Conservation (phyloP, 2,113 vertebrate species). For the Entelurus aequoreus region DNA sequence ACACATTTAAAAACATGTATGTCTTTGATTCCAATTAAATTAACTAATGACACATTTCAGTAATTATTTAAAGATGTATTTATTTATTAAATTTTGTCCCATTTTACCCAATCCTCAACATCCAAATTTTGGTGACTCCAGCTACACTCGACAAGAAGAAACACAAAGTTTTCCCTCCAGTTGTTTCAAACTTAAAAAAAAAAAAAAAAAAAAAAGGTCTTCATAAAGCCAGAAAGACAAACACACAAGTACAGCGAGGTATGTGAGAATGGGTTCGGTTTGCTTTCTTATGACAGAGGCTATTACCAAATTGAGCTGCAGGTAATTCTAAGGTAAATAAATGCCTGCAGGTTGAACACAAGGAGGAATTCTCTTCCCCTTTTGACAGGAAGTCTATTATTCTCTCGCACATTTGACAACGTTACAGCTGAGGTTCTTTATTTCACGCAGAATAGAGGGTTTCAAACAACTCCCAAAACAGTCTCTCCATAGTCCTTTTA, state of each 20-base stretch:
- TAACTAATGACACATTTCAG: too few species aligned
- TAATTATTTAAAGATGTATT: too few species aligned
- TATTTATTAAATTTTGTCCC: too few species aligned
- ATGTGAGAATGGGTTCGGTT: constrained; percentile 73
- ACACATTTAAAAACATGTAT: too few species aligned
- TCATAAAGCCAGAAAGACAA: constrained; percentile 3
- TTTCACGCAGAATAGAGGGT: not conserved
- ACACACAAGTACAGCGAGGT: constrained; percentile 27
- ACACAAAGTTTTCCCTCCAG: not conserved
- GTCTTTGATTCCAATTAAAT: too few species aligned
- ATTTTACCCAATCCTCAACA: not conserved
- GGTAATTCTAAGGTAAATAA: constrained; percentile 87
- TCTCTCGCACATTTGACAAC: constrained; percentile 40
- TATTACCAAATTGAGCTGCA: constrained; percentile 77
- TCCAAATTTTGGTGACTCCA: not conserved
- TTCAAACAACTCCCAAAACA: not conserved
- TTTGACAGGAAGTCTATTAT: constrained; percentile 73
- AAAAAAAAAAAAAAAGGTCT: not conserved
- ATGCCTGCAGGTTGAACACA: constrained; percentile 68
- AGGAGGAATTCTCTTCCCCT: constrained; percentile 58
- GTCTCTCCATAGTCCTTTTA: not conserved
- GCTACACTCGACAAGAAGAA: not conserved
- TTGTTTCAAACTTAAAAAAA: not conserved
- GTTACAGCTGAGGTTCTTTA: not conserved
- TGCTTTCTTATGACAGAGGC: constrained; percentile 89